These are phyloP conservation scores for Platyrinchus mystaceus DNA, from an alignment of 2,797 vertebrate species.

Conservation along the genomic window DNA sequence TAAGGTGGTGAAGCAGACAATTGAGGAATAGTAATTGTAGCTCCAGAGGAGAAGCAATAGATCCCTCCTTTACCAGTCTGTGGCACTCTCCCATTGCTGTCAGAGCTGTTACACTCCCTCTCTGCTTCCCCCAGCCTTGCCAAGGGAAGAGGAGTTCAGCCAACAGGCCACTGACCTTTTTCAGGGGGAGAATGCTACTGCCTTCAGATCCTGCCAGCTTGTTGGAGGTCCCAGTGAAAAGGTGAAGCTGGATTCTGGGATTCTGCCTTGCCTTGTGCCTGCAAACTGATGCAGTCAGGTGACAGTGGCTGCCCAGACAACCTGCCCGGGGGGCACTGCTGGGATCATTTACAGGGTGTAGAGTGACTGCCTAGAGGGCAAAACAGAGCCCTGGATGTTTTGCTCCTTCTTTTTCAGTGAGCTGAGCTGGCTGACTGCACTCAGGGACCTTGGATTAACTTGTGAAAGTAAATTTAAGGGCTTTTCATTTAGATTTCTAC, in stretches of 20 bases:
- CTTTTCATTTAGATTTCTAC: not conserved
- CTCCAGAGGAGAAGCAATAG: not conserved
- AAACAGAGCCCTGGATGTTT: not conserved
- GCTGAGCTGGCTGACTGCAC: not conserved
- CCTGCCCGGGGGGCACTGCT: not conserved
- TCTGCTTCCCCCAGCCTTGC: not conserved
- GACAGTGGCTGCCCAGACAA: not conserved
- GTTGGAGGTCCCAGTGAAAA: not conserved
- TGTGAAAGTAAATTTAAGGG: not conserved
- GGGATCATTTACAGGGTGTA: not conserved
- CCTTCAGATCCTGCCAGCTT: not conserved
- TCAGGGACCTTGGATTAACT: not conserved
- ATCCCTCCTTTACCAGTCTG: not conserved
- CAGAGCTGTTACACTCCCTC: not conserved
- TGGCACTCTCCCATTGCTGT: not conserved
- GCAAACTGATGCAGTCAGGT: not conserved
- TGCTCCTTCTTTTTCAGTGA: not conserved
- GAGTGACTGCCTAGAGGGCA: not conserved
- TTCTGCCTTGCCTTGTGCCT: not conserved
- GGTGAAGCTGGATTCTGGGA: not conserved
- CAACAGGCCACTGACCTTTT: not conserved
- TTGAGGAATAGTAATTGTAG: not conserved
- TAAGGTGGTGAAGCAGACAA: not conserved
- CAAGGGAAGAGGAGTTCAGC: not conserved
- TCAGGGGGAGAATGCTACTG: not conserved